Evolutionary conservation across 2,888 invertebrate genomes (phyloP), one percentile per base, ranked within the genome.

Genomic region (Drosophila mercatorum): DNA sequence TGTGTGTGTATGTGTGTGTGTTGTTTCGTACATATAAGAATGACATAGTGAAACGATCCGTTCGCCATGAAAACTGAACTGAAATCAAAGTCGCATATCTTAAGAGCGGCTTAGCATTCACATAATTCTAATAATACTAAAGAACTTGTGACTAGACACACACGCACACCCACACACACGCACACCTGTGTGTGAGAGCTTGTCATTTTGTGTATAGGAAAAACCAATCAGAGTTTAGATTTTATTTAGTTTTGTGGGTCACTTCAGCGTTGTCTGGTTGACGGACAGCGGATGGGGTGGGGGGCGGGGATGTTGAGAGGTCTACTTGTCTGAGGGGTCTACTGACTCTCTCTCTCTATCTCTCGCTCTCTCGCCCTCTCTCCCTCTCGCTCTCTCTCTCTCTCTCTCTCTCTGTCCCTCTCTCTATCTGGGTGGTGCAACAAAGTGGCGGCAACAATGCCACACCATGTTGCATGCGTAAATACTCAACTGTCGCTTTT

Each of bases 31-130:
- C 11, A 43, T 38, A 44, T 51, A 57, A 14, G 26, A 63, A 81
- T 78, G 73, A 64, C 34, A 17, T 34, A 51, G 76, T 75, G 77
- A 72, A 74, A 49, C 60, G 70, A 72, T 69, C 64, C 51, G 49
- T 47, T 62, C 46, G 44, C 26, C 38, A 36, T 58, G 57, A 63
- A 59, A 59, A 46, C 46, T 51, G 28, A 67, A 63, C 51, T 68
- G 71, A 78, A 83, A 68, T 83, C 70, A 72, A 72, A 72, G 59
- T 47, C 64, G 64, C 68, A 62, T 65, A 51, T 60, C 52, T 46
- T 49, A 60, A 43, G 52, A 69, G 28, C 44, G 28, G 57, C 66
- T 59, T 61, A 75, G 63, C 51, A 67, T 59, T 56, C 55, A 62
- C 59, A 68, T 67, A 69, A 56, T 68, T 68, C 58, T 80, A 71